Base-by-base conservation (phyloP, 2,113 vertebrate genomes). In the Pedionomus torquatus region DNA sequence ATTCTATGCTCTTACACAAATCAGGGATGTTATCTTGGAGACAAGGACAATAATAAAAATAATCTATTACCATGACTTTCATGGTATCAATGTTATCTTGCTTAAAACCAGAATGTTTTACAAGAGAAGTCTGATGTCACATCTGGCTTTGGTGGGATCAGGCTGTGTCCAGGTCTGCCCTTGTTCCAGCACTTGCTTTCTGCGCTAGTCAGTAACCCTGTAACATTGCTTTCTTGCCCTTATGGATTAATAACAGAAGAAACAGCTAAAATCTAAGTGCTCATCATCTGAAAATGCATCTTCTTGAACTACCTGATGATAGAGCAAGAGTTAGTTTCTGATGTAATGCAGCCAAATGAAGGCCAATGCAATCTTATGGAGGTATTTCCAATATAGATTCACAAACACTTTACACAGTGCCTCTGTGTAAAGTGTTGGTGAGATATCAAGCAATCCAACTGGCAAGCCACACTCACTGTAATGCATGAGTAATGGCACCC, bases 31-130 rank as follows among this genome's bases (percentile, higher is more conserved):
- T 91, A 96, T 97, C 85, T 89, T 75, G 52, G 75, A 90, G 89
- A 83, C 72, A 85, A 96, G n/a, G 90, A 69, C 79, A 96, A 95
- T 91, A 82, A 90, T 18, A 86, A 76, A 89, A 95, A 57, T 61
- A 91, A 92, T 76, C 61, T 63, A 49, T 89, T 93, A 72, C 87
- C 69, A 87, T 72, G 3, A 60, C 35, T 92, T 92, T 48, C 64
- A 64, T 9, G 9, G 65, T 37, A 87, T 75, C 72, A 83, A 20
- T 58, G 69, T 93, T 92, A 92, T 92, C 91, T 95, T 82, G 61
- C 61, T 89, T 75, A 87, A 94, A 96, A 66, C 43, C 69, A 92
- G 44, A 54, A 76, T 41, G 21, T 87, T 93, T 91, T 84, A 20
- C 61, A 87, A 71, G 81, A 79, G 6, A 87, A 83, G 52, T 64